These are phyloP conservation scores for Periophthalmus magnuspinnatus DNA, from an alignment of 2,797 vertebrate species.

Conservation along the genomic window DNA sequence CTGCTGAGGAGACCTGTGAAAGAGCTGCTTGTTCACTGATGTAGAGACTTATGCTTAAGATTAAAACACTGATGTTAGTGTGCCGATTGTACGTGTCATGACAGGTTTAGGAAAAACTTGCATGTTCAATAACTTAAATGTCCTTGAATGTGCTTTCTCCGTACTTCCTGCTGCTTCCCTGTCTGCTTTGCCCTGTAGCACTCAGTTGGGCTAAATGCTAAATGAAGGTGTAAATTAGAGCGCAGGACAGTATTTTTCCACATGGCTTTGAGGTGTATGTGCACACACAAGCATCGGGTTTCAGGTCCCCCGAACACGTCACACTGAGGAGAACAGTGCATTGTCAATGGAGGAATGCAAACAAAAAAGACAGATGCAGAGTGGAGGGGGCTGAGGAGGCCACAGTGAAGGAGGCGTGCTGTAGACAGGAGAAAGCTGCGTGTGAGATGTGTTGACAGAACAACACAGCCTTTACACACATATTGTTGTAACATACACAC, in stretches of 20 bases:
- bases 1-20: slow-evolving; percentile 23
- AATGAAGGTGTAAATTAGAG: slow-evolving; percentile 33
- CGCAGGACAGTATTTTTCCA: slow-evolving; percentile 66
- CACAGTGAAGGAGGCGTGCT: background rate
- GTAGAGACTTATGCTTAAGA: background rate
- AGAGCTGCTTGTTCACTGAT: slow-evolving; percentile 13
- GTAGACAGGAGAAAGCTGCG: slow-evolving; percentile 20
- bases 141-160: slow-evolving; percentile 78
- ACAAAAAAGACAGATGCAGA: slow-evolving; percentile 35
- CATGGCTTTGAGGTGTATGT: slow-evolving; percentile 25
- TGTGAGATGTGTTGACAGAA: slow-evolving; percentile 45
- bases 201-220: slow-evolving; percentile 8
- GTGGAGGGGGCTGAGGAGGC: slow-evolving; percentile 2
- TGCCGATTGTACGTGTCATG: background rate
- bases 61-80: background rate
- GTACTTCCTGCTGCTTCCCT: too few relatives aligned
- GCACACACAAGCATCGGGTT: slow-evolving; percentile 62
- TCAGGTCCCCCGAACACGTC: slow-evolving; percentile 47
- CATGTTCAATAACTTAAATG: slow-evolving; percentile 56
- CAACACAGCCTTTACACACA: slow-evolving; percentile 37
- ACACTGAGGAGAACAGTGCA: slow-evolving; percentile 32
- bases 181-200: slow-evolving; percentile 29
- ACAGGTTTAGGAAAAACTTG: background rate
- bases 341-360: slow-evolving; percentile 55
- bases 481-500: slow-evolving; percentile 1